phyloP scores from a whole-genome alignment of 2,797 vertebrate genomes.

The Chaunax sp. region DNA sequence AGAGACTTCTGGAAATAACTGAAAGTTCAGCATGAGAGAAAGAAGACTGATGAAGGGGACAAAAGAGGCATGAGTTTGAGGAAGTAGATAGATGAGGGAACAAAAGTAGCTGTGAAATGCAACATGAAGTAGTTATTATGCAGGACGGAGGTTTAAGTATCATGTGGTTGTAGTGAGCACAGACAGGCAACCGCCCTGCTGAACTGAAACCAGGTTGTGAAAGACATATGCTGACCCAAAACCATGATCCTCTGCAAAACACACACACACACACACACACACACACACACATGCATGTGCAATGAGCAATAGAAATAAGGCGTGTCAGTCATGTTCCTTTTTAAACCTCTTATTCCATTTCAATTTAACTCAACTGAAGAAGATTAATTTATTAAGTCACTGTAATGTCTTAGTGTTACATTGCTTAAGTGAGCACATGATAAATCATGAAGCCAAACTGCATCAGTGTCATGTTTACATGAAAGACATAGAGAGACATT shows the following conservation, averaged over 20 bases:
- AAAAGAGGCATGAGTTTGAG: slow-evolving; percentile 27
- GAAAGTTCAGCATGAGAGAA: slow-evolving; percentile 29
- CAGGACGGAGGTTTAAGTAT: slow-evolving; percentile 45
- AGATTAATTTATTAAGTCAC: slow-evolving; percentile 1
- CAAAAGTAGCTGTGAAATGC: slow-evolving; percentile 48
- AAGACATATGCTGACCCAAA: slow-evolving; percentile 73
- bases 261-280: slow-evolving; percentile 28
- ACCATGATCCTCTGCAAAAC: slow-evolving; percentile 53
- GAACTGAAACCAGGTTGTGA: slow-evolving; percentile 68
- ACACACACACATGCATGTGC: slow-evolving; percentile 29
- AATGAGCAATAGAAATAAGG: slow-evolving; percentile 14
- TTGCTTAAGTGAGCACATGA: slow-evolving; percentile 13
- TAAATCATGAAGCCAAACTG: slow-evolving; percentile 23
- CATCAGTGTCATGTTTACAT: slow-evolving; percentile 29
- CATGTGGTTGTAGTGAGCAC: slow-evolving; percentile 64
- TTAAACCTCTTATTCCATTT: neutral
- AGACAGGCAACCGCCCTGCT: slow-evolving; percentile 39
- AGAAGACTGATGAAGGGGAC: neutral
- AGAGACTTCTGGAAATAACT: slow-evolving; percentile 38
- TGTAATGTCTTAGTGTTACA: slow-evolving; percentile 6
- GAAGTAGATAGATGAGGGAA: slow-evolving; percentile 33
- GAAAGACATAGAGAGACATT: slow-evolving; percentile 29
- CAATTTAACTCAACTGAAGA: neutral
- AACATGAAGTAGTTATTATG: slow-evolving; percentile 51
- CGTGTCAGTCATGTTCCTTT: neutral